Base-by-base conservation (phyloP, 1,140 invertebrate genomes). In the Nasonia longicornis region DNA sequence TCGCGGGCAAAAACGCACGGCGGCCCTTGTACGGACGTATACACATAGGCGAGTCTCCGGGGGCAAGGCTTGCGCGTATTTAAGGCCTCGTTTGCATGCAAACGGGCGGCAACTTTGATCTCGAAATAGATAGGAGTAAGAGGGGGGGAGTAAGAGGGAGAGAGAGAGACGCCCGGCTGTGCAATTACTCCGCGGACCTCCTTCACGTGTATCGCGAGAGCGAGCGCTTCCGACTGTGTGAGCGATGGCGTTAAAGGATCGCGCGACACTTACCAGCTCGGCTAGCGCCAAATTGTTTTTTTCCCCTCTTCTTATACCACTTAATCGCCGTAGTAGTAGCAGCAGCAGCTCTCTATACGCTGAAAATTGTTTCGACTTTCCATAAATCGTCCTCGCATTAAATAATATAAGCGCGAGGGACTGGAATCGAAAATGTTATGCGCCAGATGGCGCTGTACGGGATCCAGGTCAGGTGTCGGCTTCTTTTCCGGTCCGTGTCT, bases 1-100 rank as follows among this genome's bases (percentile, higher is more conserved):
- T 58, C 52, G 20, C 16, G 20, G 6, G 38, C 38, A 42, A 58
- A 58, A 58, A 58, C 11, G 20, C 52, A 58, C 4, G 16, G 52
- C 14, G 4, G 4, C 52, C 52, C 4, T 2, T n/a, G 52, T 16
- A n/a, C 52, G 52, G 16, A 52, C 16, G 31, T 35, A 35, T 6
- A 52, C 16, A 52, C 16, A 52, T 42, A 42, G 38, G 48, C 48
- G 1, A 52, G 20, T 58, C 16, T n/a, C 64, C 4, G 6, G 22
- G 26, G 64, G 64, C 22, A 67, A 67, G 64, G 35, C 7, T 71
- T 11, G 20, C 26, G 26, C n/a, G 71, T 73, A 73, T 73, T 73
- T 73, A 73, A 73, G 71, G 22, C 45, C 71, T 73, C 71, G 71
- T 73, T 73, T 73, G 48, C 71, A 73, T 73, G 42, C 71, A 73